Conservation (phyloP, 2,797 vertebrate genomes). For the Takifugu ocellatus region DNA sequence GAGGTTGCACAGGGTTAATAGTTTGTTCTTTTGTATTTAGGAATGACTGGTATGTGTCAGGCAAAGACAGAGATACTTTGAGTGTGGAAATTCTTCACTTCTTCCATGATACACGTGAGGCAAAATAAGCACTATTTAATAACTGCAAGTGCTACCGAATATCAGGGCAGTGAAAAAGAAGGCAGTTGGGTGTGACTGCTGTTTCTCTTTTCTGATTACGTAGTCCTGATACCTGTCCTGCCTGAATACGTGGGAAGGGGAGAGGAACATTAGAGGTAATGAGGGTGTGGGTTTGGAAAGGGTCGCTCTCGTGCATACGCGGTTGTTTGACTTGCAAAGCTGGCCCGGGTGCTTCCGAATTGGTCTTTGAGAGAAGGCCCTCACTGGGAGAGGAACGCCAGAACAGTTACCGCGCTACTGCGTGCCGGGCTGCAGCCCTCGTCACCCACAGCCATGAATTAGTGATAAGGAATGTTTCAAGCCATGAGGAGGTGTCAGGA, state of each 20-base stretch:
- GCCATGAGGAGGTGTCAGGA: slow-evolving; percentile 80
- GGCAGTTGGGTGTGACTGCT: slow-evolving; percentile 27
- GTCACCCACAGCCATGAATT: slow-evolving; percentile 80
- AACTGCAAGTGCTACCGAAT: slow-evolving; percentile 9
- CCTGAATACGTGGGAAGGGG: slow-evolving; percentile 19
- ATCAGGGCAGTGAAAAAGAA: slow-evolving; percentile 25
- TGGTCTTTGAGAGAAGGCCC: slow-evolving; percentile 33
- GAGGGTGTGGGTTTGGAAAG: slow-evolving; percentile 42
- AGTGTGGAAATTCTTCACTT: slow-evolving; percentile 38
- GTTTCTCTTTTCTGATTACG: slow-evolving; percentile 19
- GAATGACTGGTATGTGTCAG: slow-evolving; percentile 69
- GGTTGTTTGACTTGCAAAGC: slow-evolving; percentile 83
- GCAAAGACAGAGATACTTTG: slow-evolving; percentile 51
- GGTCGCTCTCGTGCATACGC: slow-evolving; percentile 45
- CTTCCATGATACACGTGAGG: slow-evolving; percentile 29
- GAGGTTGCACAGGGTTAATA: slow-evolving; percentile 62
- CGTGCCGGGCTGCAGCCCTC: slow-evolving; percentile 59
- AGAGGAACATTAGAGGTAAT: slow-evolving; percentile 15
- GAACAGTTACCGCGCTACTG: slow-evolving; percentile 45
- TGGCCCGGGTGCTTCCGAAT: slow-evolving; percentile 49
- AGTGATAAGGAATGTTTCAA: slow-evolving; percentile 80
- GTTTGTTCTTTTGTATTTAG: slow-evolving; percentile 62
- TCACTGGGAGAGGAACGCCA: slow-evolving; percentile 58
- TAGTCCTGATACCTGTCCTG: slow-evolving; percentile 26
- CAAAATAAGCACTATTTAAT: slow-evolving; percentile 23